Percentiles rank a stretch among this genome's conserved stretches.
Evolutionary conservation across 2,113 vertebrate genomes (phyloP).

Genomic region (Microcebus ravelobensis): DNA sequence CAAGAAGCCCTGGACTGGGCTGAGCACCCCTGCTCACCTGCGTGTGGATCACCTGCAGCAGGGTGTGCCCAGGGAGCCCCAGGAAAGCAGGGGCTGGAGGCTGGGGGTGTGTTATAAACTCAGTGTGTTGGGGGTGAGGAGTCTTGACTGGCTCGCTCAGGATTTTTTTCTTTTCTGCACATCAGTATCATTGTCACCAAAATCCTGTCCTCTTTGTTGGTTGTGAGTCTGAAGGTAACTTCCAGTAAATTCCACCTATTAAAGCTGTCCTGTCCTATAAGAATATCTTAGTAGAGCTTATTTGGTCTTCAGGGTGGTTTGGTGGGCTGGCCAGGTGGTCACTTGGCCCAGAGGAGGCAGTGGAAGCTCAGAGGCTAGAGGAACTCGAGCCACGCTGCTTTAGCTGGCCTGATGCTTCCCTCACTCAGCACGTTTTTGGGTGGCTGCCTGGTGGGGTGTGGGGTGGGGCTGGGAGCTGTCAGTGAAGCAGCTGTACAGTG

Average conservation of each 20-base stretch:
- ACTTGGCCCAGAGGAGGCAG: background rate
- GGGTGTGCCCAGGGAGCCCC: background rate
- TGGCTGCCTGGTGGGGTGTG: background rate
- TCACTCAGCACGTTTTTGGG: no score
- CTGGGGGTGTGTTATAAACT: background rate
- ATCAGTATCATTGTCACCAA: background rate
- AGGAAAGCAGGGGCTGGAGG: background rate
- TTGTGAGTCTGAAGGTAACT: background rate
- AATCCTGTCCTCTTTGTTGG: background rate
- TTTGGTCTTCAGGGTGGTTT: background rate
- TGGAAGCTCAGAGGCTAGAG: background rate
- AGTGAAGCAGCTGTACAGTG: fast-evolving
- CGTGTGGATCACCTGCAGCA: background rate
- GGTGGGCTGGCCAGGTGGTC: background rate
- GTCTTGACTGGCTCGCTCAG: background rate
- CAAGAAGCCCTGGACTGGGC: no score
- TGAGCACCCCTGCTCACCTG: no score
- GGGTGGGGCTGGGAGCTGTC: fast-evolving
- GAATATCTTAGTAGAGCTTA: background rate
- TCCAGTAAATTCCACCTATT: background rate
- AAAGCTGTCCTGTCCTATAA: background rate
- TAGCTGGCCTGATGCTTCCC: background rate
- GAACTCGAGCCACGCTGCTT: background rate
- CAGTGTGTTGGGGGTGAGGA: background rate
- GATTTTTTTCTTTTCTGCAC: background rate